Percentiles rank a stretch among this genome's conserved stretches.
Conservation (phyloP, 1,140 invertebrate genomes). For the Acromyrmex charruanus region DNA sequence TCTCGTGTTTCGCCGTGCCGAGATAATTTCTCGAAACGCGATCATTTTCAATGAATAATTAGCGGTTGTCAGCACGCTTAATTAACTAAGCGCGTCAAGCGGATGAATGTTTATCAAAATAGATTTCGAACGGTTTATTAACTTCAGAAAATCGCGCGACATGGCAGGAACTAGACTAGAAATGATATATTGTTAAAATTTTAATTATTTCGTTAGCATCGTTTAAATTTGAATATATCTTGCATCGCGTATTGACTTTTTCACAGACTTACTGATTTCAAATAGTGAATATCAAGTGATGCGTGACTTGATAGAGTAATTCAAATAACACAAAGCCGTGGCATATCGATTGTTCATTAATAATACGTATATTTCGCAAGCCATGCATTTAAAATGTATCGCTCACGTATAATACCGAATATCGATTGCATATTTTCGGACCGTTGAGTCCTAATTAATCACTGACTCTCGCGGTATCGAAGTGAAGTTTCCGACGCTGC, state of each 20-base stretch:
- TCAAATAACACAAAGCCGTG: neutral
- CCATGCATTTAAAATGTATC: neutral
- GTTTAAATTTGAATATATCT: neutral
- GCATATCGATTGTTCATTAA: neutral
- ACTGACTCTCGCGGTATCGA: neutral
- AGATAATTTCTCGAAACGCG: neutral
- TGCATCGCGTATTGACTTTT: neutral
- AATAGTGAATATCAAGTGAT: neutral
- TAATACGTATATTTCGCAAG: neutral
- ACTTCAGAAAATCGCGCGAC: neutral
- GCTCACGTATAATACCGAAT: neutral
- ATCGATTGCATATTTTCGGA: neutral
- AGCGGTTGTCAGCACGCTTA: neutral
- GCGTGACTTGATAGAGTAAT: neutral
- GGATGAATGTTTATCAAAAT: neutral
- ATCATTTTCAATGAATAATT: slow-evolving; percentile 17
- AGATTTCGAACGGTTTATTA: slow-evolving; percentile 1
- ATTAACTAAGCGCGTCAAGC: neutral
- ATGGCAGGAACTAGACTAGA: too few species aligned
- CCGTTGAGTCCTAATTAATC: neutral
- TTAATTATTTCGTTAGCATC: neutral
- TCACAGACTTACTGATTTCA: neutral
- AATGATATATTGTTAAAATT: neutral
- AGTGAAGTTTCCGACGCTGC: neutral
- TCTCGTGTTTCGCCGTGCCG: neutral